These are phyloP conservation scores for Halichoeres trimaculatus DNA, from an alignment of 2,113 vertebrate genomes.

Conservation along the genomic window DNA sequence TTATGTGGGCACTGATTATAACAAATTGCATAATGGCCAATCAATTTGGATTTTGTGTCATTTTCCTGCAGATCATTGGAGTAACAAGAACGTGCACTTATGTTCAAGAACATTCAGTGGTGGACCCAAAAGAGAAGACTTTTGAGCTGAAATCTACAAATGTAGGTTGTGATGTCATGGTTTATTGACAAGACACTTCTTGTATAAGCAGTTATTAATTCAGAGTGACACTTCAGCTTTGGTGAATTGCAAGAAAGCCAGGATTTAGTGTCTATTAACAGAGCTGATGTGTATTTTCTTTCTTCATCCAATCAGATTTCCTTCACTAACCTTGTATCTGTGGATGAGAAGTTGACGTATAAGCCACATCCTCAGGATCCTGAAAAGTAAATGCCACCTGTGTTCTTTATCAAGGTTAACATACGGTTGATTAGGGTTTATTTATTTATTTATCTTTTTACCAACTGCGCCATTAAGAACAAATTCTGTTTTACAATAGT, in stretches of 20 bases:
- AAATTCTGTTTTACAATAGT: no score
- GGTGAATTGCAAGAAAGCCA: not conserved
- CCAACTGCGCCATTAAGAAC: no score
- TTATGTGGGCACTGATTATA: no score
- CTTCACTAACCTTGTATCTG: conserved; percentile 97
- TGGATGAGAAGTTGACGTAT: conserved; percentile 94
- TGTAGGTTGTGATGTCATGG: conserved; percentile 81
- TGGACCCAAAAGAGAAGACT: conserved; percentile 90
- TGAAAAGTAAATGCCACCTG: conserved; percentile 84
- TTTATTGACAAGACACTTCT: not conserved
- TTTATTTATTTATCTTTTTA: no score
- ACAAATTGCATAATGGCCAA: no score
- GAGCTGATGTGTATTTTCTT: not conserved
- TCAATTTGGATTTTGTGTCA: conserved; percentile 1
- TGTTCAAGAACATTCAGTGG: conserved; percentile 94
- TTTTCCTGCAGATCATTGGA: conserved; percentile 88
- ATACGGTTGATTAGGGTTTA: not conserved
- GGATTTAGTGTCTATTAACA: not conserved
- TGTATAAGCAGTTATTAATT: not conserved
- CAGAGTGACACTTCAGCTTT: not conserved
- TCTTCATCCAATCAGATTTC: conserved; percentile 86
- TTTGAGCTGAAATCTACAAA: conserved; percentile 96
- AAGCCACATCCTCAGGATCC: conserved; percentile 93
- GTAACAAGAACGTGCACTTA: conserved; percentile 91
- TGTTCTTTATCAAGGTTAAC: not conserved